Evolutionary conservation across 2,113 vertebrate genomes (phyloP).

Genomic region (Falco punctatus): DNA sequence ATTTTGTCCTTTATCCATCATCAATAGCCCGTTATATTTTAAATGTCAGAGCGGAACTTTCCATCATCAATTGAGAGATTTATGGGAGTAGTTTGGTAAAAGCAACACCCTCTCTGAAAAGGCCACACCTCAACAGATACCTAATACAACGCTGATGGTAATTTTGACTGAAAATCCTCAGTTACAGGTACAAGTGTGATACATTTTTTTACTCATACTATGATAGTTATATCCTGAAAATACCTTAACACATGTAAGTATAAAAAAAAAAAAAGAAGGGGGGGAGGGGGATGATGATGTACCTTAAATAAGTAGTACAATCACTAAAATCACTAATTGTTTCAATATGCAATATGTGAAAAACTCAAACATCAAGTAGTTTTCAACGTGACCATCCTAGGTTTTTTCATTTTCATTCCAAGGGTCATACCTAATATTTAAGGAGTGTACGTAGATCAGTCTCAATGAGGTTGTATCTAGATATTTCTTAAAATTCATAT

Average conservation of each 20-base stretch:
- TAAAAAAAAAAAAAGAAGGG: not conserved
- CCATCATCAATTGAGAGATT: not conserved
- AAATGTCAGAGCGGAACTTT: conserved; percentile 35
- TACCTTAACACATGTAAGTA: not conserved
- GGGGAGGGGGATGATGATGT: not conserved
- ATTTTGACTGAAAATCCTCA: not conserved
- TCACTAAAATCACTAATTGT: not conserved
- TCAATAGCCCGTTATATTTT: not conserved
- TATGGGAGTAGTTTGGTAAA: not conserved
- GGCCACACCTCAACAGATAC: conserved; percentile 5
- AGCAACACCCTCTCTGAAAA: not conserved
- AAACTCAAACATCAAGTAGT: not conserved
- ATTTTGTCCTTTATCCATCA: not conserved
- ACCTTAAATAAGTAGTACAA: not conserved
- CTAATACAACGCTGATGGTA: not conserved
- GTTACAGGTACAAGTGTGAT: not conserved
- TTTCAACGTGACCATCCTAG: not conserved
- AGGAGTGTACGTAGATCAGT: not conserved
- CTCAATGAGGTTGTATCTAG: not conserved
- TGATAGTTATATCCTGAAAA: not conserved
- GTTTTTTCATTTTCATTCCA: not conserved
- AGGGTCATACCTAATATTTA: not conserved
- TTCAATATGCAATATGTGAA: not conserved
- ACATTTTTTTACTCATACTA: not conserved
- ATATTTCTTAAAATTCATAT: not conserved